Conservation (phyloP, 2,888 invertebrate species). For the Drosophila percnosoma region DNA sequence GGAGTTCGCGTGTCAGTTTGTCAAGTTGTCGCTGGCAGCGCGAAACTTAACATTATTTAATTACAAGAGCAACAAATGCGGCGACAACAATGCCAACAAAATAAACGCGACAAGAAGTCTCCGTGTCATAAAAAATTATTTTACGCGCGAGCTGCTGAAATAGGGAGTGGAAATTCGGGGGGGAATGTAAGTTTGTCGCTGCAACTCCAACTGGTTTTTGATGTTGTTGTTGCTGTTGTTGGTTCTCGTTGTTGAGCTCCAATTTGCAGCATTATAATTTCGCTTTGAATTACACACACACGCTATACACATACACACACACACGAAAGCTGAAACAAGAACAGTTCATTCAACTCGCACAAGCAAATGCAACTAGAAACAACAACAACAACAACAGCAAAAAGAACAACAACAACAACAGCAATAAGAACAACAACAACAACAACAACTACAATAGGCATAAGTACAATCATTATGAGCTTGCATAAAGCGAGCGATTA, state of each 20-base stretch:
- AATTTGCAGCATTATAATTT: constrained; percentile 74
- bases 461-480: constrained; percentile 63
- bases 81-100: constrained; percentile 56
- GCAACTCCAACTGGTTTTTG: constrained; percentile 60
- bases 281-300: constrained; percentile 70
- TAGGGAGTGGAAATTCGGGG: constrained; percentile 4
- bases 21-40: constrained; percentile 51
- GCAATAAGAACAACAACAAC: constrained; percentile 1
- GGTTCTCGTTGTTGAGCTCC: constrained; percentile 47
- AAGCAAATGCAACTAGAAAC: constrained; percentile 39
- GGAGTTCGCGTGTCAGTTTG: constrained; percentile 63
- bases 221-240: constrained; percentile 17
- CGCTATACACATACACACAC: constrained; percentile 41
- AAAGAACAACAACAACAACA: constrained; percentile 8
- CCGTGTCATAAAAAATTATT: constrained; percentile 74
- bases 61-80: constrained; percentile 72
- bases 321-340: constrained; percentile 31
- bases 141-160: constrained; percentile 41
- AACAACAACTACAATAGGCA: constrained; percentile 40
- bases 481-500: constrained; percentile 69
- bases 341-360: constrained; percentile 46
- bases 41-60: constrained; percentile 71
- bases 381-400: constrained; percentile 32
- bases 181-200: constrained; percentile 20
- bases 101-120: constrained; percentile 57